Evolutionary conservation across 2,113 vertebrate species (phyloP), one percentile per base, ranked within the genome.

Genomic region (Podarcis muralis): DNA sequence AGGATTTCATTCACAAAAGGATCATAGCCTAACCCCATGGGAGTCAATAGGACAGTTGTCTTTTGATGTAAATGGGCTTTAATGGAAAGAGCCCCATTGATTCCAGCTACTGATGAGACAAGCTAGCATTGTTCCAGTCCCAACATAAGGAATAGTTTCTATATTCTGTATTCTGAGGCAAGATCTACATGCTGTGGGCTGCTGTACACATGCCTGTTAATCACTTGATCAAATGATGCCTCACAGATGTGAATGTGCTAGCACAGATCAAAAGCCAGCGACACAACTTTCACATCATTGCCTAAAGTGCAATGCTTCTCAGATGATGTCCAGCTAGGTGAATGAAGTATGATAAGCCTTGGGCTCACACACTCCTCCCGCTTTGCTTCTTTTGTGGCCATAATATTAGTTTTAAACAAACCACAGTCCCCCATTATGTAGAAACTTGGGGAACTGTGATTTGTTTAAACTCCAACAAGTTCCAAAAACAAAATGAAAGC

Each of bases 1-100:
- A 68, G 74, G 74, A 66, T 37, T 66, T 83, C 75, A 83, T 76
- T 76, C 87, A 68, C 81, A 77, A 78, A 78, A 77, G 30, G 72
- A 37, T 5, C 43, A 83, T 30, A 35, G 48, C 81, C 57, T 27
- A 83, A 53, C 81, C 59, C 59, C 5, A 66, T 53, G 37, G 12
- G 30, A 53, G 71, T 77, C 81, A 77, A 32, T 15, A 35, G 15
- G 53, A 77, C 62, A 77, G 72, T 53, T 78, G 87, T 77, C 62
- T 83, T n/a, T 30, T 72, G 32, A 40, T 48, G 68, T 25, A 8
- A 35, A n/a, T 53, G 59, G 30, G 57, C 15, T 88, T 77, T 30
- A 53, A 27, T 37, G 72, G 40, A 48, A 65, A 53, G 35, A 78
- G 4, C 22, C 8, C 16, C 15, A 25, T 78, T 57, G 59, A 77